Evolutionary conservation across 2,113 vertebrate genomes (phyloP).

Genomic region (Prionailurus bengalensis): DNA sequence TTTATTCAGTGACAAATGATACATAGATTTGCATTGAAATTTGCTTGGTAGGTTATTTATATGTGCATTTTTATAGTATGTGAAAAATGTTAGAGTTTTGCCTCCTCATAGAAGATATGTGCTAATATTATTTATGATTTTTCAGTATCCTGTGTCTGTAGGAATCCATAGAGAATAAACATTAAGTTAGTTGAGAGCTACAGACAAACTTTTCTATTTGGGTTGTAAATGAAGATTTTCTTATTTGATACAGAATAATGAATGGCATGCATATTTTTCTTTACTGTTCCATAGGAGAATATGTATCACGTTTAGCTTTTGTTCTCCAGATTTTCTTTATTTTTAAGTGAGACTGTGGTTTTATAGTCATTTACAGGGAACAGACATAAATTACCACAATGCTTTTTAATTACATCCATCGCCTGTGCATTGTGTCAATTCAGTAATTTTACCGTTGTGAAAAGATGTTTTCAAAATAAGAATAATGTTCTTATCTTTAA

Average conservation of each 20-base stretch:
- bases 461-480: slow-evolving; percentile 9
- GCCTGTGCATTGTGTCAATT: not conserved
- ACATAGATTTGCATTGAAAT: slow-evolving; percentile 74
- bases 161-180: slow-evolving; percentile 59
- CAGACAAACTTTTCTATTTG: slow-evolving; percentile 49
- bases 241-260: not conserved
- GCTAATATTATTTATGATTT: slow-evolving; percentile 71
- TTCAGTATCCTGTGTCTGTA: slow-evolving; percentile 47
- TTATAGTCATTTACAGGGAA: not conserved
- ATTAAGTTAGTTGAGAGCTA: slow-evolving; percentile 53
- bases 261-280: slow-evolving; percentile 24
- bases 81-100: slow-evolving; percentile 77
- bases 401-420: not conserved
- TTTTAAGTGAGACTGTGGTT: not conserved
- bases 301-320: slow-evolving; percentile 13
- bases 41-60: slow-evolving; percentile 79
- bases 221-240: not conserved
- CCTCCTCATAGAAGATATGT: slow-evolving; percentile 57
- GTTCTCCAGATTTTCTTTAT: slow-evolving; percentile 16
- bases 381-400: not conserved
- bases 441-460: not conserved
- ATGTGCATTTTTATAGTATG: slow-evolving; percentile 73
- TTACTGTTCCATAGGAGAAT: not conserved
- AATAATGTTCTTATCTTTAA: slow-evolving; percentile 14
- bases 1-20: slow-evolving; percentile 79